Percentiles rank a stretch among this genome's conserved stretches.
phyloP scores from a whole-genome alignment of 23 tunicate genomes.

The Phallusia fumigata region DNA sequence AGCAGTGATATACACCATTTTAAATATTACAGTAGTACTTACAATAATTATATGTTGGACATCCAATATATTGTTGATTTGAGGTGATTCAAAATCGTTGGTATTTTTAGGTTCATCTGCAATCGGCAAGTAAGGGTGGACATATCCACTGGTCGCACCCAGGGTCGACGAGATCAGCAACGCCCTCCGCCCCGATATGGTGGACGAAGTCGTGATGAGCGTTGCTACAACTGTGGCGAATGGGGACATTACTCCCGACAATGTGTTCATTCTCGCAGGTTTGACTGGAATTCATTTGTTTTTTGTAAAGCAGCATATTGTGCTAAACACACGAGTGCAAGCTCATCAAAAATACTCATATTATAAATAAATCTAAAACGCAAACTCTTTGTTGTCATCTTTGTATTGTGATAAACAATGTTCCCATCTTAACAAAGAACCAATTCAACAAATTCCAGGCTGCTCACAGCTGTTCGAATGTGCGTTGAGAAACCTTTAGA shows the following conservation, averaged over 20 bases:
- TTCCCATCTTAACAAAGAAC: no score
- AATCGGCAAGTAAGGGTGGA: constrained; percentile 77
- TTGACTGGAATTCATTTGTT: neutral
- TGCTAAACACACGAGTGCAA: no score
- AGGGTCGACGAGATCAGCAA: neutral
- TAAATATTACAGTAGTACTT: no score
- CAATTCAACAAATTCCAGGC: constrained; percentile 8
- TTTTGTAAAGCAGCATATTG: neutral
- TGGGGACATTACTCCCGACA: constrained; percentile 63
- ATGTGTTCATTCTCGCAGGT: constrained; percentile 52
- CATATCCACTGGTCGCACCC: constrained; percentile 38
- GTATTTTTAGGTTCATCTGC: constrained; percentile 42
- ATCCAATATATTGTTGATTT: no score
- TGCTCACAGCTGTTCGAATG: neutral
- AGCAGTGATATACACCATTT: no score
- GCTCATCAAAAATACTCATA: no score
- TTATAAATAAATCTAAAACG: no score
- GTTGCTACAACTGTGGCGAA: constrained; percentile 70
- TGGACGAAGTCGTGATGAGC: constrained; percentile 26
- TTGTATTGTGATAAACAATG: no score
- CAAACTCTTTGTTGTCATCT: no score
- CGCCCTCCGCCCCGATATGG: neutral
- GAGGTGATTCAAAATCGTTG: neutral
- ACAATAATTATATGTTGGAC: no score
- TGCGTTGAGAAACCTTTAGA: constrained; percentile 6